Percentiles rank a stretch among this genome's conserved stretches.
Conservation (phyloP, 2,797 vertebrate genomes). For the Anomalospiza imberbis region DNA sequence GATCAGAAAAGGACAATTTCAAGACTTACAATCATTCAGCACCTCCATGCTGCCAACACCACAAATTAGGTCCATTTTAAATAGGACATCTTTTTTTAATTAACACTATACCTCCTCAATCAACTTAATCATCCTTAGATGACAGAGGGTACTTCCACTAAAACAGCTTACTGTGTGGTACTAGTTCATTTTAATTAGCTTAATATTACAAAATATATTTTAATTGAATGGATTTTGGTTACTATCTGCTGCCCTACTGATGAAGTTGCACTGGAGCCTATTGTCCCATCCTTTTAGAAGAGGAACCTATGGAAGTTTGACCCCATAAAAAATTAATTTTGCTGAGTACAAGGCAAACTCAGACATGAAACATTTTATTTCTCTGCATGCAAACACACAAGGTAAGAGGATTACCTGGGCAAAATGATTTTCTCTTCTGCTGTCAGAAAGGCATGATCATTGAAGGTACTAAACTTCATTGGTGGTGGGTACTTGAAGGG, state of each 20-base stretch:
- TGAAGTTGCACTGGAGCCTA: neutral
- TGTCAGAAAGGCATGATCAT: slow-evolving; percentile 92
- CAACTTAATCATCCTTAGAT: neutral
- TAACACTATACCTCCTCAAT: neutral
- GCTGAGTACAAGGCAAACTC: neutral
- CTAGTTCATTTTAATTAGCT: neutral
- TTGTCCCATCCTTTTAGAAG: neutral
- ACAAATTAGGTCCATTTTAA: slow-evolving; percentile 23
- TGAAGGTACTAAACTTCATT: slow-evolving; percentile 97
- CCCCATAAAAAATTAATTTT: neutral
- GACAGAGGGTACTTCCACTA: neutral
- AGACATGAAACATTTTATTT: neutral
- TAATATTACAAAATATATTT: neutral
- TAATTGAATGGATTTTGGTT: neutral
- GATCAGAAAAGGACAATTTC: neutral
- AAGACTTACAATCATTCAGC: neutral
- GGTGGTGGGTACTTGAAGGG: slow-evolving; percentile 93
- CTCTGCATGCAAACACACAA: neutral
- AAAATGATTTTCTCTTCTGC: slow-evolving; percentile 97
- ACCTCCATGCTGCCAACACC: neutral
- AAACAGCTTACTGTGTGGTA: neutral
- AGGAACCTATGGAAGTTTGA: neutral
- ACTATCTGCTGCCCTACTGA: neutral
- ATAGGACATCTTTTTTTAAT: neutral
- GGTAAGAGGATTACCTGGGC: slow-evolving; percentile 83